Conservation (phyloP, 2,113 vertebrate species). For the Melanerpes formicivorus region DNA sequence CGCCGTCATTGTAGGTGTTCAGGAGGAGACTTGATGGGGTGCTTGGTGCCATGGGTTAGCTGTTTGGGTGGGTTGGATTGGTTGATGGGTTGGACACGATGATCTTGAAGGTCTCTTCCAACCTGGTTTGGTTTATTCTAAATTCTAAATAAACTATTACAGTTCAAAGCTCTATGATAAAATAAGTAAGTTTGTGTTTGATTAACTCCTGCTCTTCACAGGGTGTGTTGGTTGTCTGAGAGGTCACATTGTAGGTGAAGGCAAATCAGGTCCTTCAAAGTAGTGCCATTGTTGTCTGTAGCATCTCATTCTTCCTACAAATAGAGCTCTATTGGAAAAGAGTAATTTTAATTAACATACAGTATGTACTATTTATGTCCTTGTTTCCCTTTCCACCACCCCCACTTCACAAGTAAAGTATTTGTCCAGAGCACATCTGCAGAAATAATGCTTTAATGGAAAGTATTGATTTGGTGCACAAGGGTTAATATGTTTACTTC, state of each 20-base stretch:
- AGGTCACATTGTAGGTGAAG: background rate
- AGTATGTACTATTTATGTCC: background rate
- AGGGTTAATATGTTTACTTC: background rate
- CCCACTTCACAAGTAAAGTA: background rate
- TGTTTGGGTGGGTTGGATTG: no score
- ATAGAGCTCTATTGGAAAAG: background rate
- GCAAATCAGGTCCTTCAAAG: background rate
- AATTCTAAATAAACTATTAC: no score
- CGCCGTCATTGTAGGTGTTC: no score
- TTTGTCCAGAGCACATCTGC: background rate
- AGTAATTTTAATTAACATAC: background rate
- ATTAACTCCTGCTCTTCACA: background rate
- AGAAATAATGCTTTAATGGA: constrained; percentile 8
- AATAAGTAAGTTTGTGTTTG: background rate
- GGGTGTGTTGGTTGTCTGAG: background rate
- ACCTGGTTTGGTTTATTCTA: no score
- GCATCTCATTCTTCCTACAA: background rate
- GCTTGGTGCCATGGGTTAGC: no score
- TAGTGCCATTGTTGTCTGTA: background rate
- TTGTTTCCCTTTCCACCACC: background rate
- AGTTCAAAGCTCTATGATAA: background rate
- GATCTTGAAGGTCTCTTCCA: no score
- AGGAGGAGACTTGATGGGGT: no score
- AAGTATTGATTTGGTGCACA: background rate
- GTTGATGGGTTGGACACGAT: no score